Conservation (phyloP, 2,797 vertebrate genomes). For the Vultur gryphus region DNA sequence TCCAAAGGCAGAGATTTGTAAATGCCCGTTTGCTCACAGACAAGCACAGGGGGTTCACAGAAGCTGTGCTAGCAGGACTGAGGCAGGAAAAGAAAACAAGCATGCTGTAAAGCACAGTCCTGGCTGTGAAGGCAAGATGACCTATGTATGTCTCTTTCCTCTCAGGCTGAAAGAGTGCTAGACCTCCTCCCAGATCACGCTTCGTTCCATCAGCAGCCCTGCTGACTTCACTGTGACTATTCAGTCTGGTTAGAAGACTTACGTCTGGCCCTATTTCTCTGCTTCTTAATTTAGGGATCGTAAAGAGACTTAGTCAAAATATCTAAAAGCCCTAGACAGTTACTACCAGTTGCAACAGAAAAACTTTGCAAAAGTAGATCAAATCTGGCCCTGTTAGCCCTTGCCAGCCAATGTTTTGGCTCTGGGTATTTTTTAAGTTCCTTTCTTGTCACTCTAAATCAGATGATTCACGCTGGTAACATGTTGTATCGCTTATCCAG, state of each 20-base stretch:
- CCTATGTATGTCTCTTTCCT: neutral
- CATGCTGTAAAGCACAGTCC: neutral
- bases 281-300: neutral
- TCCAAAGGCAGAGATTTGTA: neutral
- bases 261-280: conserved; percentile 1
- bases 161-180: neutral
- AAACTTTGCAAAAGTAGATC: conserved; percentile 56
- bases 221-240: neutral
- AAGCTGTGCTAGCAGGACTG: neutral
- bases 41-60: neutral
- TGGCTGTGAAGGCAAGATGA: neutral
- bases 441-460: conserved; percentile 66
- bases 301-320: conserved; percentile 57
- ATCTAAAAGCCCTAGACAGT: conserved; percentile 30
- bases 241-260: neutral
- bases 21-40: neutral
- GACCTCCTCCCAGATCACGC: neutral
- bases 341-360: conserved; percentile 59
- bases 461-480: conserved; percentile 72
- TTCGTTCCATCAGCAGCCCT: neutral
- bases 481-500: conserved; percentile 70
- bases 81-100: neutral
- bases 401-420: conserved; percentile 62
- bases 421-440: conserved; percentile 49
- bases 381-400: conserved; percentile 48